Percentiles rank a stretch among this genome's conserved stretches.
Conservation (phyloP, 1,140 invertebrate genomes). For the Dinothrombium tinctorium region DNA sequence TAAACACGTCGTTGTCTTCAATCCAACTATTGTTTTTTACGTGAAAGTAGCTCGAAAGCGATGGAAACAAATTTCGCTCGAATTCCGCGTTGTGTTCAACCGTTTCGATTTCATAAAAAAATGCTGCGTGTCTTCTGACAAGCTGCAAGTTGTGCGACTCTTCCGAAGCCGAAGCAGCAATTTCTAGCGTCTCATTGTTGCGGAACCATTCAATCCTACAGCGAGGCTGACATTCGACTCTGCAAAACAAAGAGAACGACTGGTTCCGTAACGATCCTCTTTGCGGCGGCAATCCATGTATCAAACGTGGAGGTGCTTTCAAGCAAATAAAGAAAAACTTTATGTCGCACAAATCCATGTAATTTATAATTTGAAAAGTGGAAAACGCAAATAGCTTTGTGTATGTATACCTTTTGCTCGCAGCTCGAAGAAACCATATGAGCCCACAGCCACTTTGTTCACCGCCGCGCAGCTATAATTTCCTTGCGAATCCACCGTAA, state of each 20-base stretch:
- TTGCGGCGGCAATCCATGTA: slow-evolving; percentile 47
- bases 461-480: slow-evolving; percentile 63
- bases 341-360: background rate
- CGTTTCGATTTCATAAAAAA: slow-evolving; percentile 22
- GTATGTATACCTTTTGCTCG: slow-evolving; percentile 40
- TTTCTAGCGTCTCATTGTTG: slow-evolving; percentile 23
- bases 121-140: slow-evolving; percentile 18
- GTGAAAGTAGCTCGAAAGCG: slow-evolving; percentile 14
- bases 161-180: slow-evolving; percentile 2
- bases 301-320: slow-evolving; percentile 56
- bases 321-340: background rate
- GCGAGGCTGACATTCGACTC: slow-evolving; percentile 55
- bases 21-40: slow-evolving; percentile 8
- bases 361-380: background rate
- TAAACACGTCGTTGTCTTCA: slow-evolving; percentile 50
- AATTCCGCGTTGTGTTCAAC: slow-evolving; percentile 44
- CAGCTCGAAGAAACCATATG: slow-evolving; percentile 39
- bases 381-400: background rate
- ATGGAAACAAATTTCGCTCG: slow-evolving; percentile 19
- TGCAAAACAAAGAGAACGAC: slow-evolving; percentile 56
- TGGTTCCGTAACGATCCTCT: slow-evolving; percentile 34
- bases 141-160: slow-evolving; percentile 4
- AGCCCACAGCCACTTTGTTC: slow-evolving; percentile 53
- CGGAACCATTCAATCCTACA: slow-evolving; percentile 66
- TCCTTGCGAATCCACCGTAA: slow-evolving; percentile 40